phyloP scores from a whole-genome alignment of 2,888 invertebrate species.

The Machimus rusticus region DNA sequence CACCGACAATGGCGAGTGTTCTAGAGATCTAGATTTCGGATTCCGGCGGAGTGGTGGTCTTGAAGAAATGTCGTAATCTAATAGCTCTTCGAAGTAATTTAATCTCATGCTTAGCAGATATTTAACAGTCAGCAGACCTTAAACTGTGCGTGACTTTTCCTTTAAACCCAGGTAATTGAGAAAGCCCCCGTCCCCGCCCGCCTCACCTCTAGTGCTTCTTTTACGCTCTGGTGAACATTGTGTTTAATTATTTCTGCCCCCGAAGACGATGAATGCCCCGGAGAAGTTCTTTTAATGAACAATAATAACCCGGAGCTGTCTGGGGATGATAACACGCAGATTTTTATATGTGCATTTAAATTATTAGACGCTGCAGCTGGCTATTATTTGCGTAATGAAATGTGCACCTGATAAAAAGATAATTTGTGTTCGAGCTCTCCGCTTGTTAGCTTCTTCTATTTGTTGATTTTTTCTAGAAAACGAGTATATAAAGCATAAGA shows the following conservation, averaged over 20 bases:
- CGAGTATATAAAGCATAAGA: neutral
- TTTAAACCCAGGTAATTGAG: conserved; percentile 17
- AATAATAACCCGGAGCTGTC: neutral
- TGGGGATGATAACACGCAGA: neutral
- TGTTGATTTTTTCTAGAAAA: neutral
- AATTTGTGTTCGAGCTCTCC: neutral
- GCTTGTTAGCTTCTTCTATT: neutral
- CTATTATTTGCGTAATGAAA: neutral
- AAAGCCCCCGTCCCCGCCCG: neutral
- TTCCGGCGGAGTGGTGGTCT: neutral
- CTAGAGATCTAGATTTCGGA: neutral
- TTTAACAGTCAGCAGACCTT: conserved; percentile 19
- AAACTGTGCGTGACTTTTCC: conserved; percentile 36
- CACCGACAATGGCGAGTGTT: neutral
- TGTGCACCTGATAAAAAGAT: neutral
- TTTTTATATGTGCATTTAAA: neutral
- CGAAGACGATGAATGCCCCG: neutral
- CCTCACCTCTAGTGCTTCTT: neutral
- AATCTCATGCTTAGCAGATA: neutral
- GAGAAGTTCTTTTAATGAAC: neutral
- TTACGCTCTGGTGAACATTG: neutral
- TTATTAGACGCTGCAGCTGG: neutral
- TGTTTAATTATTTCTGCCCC: neutral
- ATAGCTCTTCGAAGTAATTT: neutral
- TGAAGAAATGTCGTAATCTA: neutral